Conservation (phyloP, 2,888 invertebrate species). For the Anarsia innoxiella region DNA sequence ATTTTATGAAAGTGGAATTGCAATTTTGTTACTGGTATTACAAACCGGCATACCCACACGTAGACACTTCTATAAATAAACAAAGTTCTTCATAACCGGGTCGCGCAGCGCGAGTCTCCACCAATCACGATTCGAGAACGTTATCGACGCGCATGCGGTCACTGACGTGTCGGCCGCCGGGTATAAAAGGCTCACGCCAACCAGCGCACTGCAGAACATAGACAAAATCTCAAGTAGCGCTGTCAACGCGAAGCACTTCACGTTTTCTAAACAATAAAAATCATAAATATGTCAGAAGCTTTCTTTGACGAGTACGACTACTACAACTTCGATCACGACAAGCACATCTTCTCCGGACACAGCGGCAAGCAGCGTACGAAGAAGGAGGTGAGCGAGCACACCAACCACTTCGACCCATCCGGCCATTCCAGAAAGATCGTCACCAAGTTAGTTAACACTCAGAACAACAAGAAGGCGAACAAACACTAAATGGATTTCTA, state of each 20-base stretch:
- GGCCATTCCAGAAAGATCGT: slow-evolving; percentile 95
- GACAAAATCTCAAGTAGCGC: slow-evolving; percentile 41
- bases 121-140: slow-evolving; percentile 59
- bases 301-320: slow-evolving; percentile 95
- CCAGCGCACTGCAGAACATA: slow-evolving; percentile 39
- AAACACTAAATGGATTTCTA: slow-evolving; percentile 42
- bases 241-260: slow-evolving; percentile 36
- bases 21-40: slow-evolving; percentile 27
- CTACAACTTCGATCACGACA: slow-evolving; percentile 95
- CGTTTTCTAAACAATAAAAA: slow-evolving; percentile 31
- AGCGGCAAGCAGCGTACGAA: slow-evolving; percentile 94
- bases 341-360: slow-evolving; percentile 89
- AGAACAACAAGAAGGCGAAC: slow-evolving; percentile 82
- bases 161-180: slow-evolving; percentile 53
- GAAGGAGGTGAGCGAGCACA: slow-evolving; percentile 90
- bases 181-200: slow-evolving; percentile 47
- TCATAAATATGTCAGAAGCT: slow-evolving; percentile 84
- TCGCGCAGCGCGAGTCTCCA: slow-evolving; percentile 35
- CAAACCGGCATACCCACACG: slow-evolving; percentile 50
- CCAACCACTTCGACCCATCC: slow-evolving; percentile 93
- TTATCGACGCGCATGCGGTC: slow-evolving; percentile 72
- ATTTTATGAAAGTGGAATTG: slow-evolving; percentile 9
- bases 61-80: slow-evolving; percentile 42
- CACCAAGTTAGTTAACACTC: slow-evolving; percentile 88
- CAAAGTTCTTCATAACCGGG: slow-evolving; percentile 56